phyloP scores from a whole-genome alignment of 2,113 vertebrate species.

The Istiophorus platypterus region DNA sequence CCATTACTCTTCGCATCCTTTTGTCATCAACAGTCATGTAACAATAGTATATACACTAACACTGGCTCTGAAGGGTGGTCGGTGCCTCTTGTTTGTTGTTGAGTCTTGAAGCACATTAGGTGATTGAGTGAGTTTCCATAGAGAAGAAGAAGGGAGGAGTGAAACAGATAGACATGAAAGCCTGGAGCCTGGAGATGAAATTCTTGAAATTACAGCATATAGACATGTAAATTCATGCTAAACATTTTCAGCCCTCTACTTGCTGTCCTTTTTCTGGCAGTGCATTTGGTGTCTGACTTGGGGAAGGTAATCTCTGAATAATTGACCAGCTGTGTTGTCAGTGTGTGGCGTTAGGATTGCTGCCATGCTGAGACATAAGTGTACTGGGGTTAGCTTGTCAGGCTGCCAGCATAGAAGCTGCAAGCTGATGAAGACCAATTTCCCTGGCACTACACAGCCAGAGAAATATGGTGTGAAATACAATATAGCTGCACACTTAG shows the following conservation, averaged over 20 bases:
- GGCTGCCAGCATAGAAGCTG: slow-evolving; percentile 26
- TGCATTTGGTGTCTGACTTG: slow-evolving; percentile 65
- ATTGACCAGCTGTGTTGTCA: slow-evolving; percentile 74
- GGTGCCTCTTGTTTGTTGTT: background rate
- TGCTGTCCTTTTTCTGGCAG: slow-evolving; percentile 24
- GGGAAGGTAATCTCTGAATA: slow-evolving; percentile 73
- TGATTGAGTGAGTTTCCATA: background rate
- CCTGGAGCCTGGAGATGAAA: background rate
- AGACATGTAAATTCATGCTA: slow-evolving; percentile 20
- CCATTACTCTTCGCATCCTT: background rate
- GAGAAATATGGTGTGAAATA: slow-evolving; percentile 18
- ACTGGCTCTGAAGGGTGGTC: background rate
- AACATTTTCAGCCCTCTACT: slow-evolving; percentile 17
- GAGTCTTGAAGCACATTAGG: background rate
- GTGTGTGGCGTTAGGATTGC: slow-evolving; percentile 53
- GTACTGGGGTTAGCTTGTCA: slow-evolving; percentile 50
- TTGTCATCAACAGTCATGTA: background rate
- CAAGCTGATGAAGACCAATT: slow-evolving; percentile 23
- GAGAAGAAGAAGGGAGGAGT: background rate
- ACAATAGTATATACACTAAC: background rate
- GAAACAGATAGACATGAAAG: background rate
- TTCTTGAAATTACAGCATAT: background rate
- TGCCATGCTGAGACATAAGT: slow-evolving; percentile 31
- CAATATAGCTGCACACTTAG: background rate
- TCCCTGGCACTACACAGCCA: background rate